A percentile compares a stretch with the other conserved stretches of the same genome.
Evolutionary conservation across 2,888 invertebrate genomes (phyloP).

Genomic region (Calameuta idolon): DNA sequence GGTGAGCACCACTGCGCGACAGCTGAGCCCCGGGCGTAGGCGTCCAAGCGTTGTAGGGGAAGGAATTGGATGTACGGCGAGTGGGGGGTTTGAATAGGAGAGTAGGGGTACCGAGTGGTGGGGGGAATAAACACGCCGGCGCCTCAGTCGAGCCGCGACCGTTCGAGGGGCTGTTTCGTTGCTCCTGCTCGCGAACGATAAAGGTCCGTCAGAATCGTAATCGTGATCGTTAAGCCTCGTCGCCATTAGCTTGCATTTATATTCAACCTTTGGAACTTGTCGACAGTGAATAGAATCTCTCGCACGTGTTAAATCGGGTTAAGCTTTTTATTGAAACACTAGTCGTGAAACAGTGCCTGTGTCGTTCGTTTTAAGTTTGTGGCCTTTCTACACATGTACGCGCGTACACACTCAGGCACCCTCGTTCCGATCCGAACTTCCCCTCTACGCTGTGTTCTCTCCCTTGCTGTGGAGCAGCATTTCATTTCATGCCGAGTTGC

Average conservation of each 20-base stretch:
- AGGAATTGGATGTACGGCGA: not conserved
- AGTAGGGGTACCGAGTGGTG: constrained; percentile 25
- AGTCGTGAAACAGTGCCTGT: constrained; percentile 8
- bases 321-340: not conserved
- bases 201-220: not conserved
- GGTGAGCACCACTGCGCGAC: constrained; percentile 28
- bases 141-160: constrained; percentile 60
- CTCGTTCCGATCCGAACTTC: not conserved
- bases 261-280: not conserved
- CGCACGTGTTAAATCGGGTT: not conserved
- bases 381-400: constrained; percentile 19
- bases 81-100: constrained; percentile 26
- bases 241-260: not conserved
- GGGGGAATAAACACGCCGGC: constrained; percentile 62
- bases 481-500: not conserved
- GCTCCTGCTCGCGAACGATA: not conserved
- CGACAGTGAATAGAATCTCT: not conserved
- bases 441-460: constrained; percentile 25
- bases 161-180: constrained; percentile 32
- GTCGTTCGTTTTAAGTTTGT: constrained; percentile 18
- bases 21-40: constrained; percentile 35
- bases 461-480: constrained; percentile 13
- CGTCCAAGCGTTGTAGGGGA: constrained; percentile 17
- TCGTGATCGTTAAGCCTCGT: not conserved
- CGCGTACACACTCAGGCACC: constrained; percentile 13